Percentiles rank a stretch among this genome's conserved stretches.
These are phyloP conservation scores for Holocentrus rufus DNA, from an alignment of 2,797 vertebrate species.

Conservation along the genomic window DNA sequence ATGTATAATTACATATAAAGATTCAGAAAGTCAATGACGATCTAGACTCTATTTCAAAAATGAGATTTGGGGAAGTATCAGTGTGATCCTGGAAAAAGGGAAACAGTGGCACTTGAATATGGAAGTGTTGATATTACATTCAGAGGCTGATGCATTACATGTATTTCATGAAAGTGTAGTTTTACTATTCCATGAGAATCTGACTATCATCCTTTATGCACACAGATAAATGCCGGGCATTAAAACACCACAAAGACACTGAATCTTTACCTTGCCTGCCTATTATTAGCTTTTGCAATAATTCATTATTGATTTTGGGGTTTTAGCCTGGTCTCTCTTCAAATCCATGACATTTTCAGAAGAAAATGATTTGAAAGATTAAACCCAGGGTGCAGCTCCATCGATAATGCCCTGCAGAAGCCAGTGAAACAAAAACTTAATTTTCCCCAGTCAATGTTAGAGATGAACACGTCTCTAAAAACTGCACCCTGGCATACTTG, in stretches of 20 bases:
- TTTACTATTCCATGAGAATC: neutral
- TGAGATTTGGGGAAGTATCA: neutral
- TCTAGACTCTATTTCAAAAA: neutral
- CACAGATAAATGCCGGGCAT: neutral
- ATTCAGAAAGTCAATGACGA: conserved; percentile 15
- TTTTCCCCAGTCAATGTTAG: conserved; percentile 11
- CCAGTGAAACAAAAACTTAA: conserved; percentile 46
- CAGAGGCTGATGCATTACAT: neutral
- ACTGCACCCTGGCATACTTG: conserved; percentile 24
- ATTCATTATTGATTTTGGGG: conserved; percentile 73
- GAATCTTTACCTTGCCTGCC: conserved; percentile 32
- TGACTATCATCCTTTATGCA: neutral
- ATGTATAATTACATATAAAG: conserved; percentile 40
- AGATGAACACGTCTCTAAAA: conserved; percentile 48
- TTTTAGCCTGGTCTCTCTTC: conserved; percentile 55
- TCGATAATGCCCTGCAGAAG: conserved; percentile 57
- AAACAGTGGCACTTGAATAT: neutral
- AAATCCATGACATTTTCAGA: conserved; percentile 74
- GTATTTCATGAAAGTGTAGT: neutral
- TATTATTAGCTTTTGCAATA: conserved; percentile 61
- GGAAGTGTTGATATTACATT: neutral
- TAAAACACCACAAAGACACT: conserved; percentile 17
- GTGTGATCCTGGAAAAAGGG: neutral
- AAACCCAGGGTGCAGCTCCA: conserved; percentile 45
- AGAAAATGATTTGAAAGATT: conserved; percentile 64